Evolutionary conservation across 2,888 invertebrate genomes (phyloP), one percentile per base, ranked within the genome.

Genomic region (Melanchra persicariae): DNA sequence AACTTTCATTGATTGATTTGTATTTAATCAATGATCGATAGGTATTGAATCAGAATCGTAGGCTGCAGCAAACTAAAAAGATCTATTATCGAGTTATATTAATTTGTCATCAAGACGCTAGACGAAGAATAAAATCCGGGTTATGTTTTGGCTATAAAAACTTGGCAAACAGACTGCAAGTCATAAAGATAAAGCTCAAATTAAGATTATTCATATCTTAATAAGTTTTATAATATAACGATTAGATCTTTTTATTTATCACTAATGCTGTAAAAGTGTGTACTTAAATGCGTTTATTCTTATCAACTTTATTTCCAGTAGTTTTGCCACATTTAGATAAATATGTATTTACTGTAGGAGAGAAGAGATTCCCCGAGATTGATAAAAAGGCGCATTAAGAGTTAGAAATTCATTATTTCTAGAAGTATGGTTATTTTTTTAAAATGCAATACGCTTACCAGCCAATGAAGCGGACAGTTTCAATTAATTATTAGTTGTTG

Each of bases 181-280:
- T 45, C 5, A 51, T 49, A 66, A 60, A 8, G n/a, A 66, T 51
- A 22, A 66, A 66, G 9, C 1, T 34, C 26, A 22, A n/a, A 40
- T 47, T 26, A 17, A 22, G 19, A 51, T 63, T 34, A 30, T 22
- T 2, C 0, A 17, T n/a, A 49, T 49, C 9, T 37, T n/a, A 4
- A 47, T 60, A 22, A n/a, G 22, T 15, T 1, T n/a, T n/a, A 54
- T 54, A 54, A 26, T 5, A 19, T 9, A 30, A 34, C 12, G 6
- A n/a, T 34, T 6, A 2, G 37, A 30, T 47, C 17, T 54, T 55
- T 68, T 45, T 26, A 19, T 40, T 69, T 69, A 68, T 47, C 43
- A 43, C 0, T 10, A 19, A 30, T 30, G 15, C 7, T 30, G 19
- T 52, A 34, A 40, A 52, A 24, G 19, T 66, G 24, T 10, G 37